phyloP scores from a whole-genome alignment of 2,888 invertebrate species.

The Coleophora deauratella region DNA sequence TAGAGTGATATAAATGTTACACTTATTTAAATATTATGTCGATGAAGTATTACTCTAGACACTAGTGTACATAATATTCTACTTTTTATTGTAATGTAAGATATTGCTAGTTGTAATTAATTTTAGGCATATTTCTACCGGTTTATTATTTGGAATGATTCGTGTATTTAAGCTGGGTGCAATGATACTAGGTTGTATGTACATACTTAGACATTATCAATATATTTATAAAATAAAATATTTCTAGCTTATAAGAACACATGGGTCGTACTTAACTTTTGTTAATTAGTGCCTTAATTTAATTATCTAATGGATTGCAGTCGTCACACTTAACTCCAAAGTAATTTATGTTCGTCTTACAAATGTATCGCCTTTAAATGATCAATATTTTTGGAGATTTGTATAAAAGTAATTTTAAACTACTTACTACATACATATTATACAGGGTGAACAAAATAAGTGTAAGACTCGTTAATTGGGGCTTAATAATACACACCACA shows the following conservation, averaged over 20 bases:
- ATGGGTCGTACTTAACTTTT: neutral
- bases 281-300: no score
- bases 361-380: neutral
- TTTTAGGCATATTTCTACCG: neutral
- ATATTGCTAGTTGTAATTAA: neutral
- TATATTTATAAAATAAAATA: no score
- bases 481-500: no score
- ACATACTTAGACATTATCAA: neutral
- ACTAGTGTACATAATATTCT: constrained; percentile 11
- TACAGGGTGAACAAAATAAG: no score
- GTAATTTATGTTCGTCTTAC: no score
- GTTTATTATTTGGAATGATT: neutral
- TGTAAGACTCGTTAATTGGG: no score
- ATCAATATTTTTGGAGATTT: no score
- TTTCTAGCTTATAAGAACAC: no score
- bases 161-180: constrained; percentile 11
- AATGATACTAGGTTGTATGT: neutral
- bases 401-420: no score
- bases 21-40: constrained; percentile 2
- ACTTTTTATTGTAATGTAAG: neutral
- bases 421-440: no score
- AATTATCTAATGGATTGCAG: no score
- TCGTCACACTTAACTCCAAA: neutral
- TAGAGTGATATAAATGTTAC: neutral
- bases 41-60: constrained; percentile 15